Base-by-base conservation (phyloP, 2,888 invertebrate genomes). In the Drosophila anomelani region DNA sequence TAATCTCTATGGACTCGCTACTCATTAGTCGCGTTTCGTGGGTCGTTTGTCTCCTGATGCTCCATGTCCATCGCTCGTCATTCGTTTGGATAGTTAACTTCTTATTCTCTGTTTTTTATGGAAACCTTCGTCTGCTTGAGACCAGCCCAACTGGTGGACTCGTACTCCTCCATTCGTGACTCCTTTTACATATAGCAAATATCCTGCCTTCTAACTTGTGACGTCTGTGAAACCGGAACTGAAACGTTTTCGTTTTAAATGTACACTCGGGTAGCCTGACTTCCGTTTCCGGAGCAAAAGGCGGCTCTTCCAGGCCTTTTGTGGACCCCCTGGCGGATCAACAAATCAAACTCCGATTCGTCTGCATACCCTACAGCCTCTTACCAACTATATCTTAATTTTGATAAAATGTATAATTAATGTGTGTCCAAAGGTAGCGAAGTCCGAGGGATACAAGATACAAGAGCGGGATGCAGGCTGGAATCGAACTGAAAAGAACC, bases 211-310 rank as follows among this genome's bases (percentile, higher is more conserved):
- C 57, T 36, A 59, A 12, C 56, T 5, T 41, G 23, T 26, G 47
- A 23, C 66, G 7, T 29, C 47, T 32, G 29, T 82, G 83, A 85
- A 85, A 88, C 85, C 85, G 78, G 72, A 80, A 82, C 80, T 81
- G 82, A 83, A 87, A 80, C 58, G 55, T 62, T 41, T 41, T 58
- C 29, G 44, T n/a, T n/a, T 26, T 34, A 23, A 13, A 41, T 49
- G 12, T 69, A 43, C 29, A 41, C 10, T 34, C 15, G 62, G 15
- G 8, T 32, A 15, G 15, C n/a, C 47, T 47, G 49, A n/a, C 49
- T 32, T 49, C 49, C 49, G 32, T 17, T 32, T 17, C 32, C 32
- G 32, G 47, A 47, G 29, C 26, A 29, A n/a, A 15, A 1, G n/a
- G 13, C 1, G 29, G 5, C 47, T 47, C 47, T 10, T 29, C n/a